Base-by-base conservation (phyloP, 2,113 vertebrate species). In the Hymenochirus boettgeri region DNA sequence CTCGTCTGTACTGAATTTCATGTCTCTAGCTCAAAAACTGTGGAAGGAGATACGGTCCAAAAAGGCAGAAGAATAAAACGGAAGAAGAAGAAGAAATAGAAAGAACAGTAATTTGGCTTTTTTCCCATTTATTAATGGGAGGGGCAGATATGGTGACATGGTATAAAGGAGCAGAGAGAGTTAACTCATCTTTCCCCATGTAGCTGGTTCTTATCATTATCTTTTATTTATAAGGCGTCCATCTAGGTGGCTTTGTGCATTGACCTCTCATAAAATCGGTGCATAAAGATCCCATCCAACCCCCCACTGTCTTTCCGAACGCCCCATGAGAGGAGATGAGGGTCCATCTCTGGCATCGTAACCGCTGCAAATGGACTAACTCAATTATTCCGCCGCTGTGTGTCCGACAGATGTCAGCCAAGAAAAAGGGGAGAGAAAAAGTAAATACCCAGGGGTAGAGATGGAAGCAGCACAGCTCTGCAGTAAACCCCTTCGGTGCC, bases 361-460 rank as follows among this genome's bases (percentile, higher is more conserved):
- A 18, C 42, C 21, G 19, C 42, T 26, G 63, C 54, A 65, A 57
- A 57, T 50, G 47, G 22, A 58, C 45, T 58, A 58, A 58, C 56
- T 42, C 55, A 66, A 66, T 66, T 58, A 66, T 66, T 66, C 64
- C 55, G 42, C 29, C 26, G 29, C 54, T 57, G 54, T 66, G 45
- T 66, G 63, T 56, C 55, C 55, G 31, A 66, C 63, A 66, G 46
- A 59, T 67, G 55, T 67, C 56, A 67, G 63, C 23, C 55, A 31
- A 51, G 45, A 48, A 13, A 31, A 10, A 35, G n/a, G 46, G 58
- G 55, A 39, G 45, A 50, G 45, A 29, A 57, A 59, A 24, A 46
- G 4, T 21, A 51, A 24, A 50, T 66, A 51, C 64, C 55, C 55
- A 52, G 6, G 48, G 64, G 64, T 35, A 50, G 42, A 58, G 63